Evolutionary conservation across 1,140 invertebrate genomes (phyloP).

Genomic region (Calephelis virginiensis): DNA sequence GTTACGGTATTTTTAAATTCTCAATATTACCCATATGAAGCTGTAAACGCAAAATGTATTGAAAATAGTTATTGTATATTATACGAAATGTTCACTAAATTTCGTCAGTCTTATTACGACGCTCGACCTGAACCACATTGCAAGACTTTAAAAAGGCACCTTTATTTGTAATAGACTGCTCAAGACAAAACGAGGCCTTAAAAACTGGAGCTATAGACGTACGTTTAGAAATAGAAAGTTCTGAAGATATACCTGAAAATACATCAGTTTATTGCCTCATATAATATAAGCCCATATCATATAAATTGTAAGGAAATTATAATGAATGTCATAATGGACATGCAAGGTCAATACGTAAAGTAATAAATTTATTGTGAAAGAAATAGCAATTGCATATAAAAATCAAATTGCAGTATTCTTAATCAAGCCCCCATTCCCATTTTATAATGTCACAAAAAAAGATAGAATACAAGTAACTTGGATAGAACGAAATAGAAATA

Average conservation of each 20-base stretch:
- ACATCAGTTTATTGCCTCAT: constrained; percentile 37
- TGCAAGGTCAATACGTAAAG: constrained; percentile 14
- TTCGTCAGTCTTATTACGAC: constrained; percentile 16
- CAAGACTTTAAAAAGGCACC: constrained; percentile 11
- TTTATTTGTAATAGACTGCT: constrained; percentile 20
- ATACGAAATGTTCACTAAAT: constrained; percentile 8
- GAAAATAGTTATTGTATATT: constrained; percentile 17
- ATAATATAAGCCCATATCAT: constrained; percentile 36
- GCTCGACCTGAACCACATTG: constrained; percentile 1
- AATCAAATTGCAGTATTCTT: not conserved
- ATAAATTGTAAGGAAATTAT: constrained; percentile 33
- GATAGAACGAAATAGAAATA: not conserved
- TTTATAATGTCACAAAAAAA: constrained; percentile 13
- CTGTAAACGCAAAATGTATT: constrained; percentile 12
- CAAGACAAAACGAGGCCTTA: constrained; percentile 27
- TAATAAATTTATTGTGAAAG: constrained; percentile 31
- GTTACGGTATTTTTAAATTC: constrained; percentile 32
- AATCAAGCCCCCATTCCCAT: constrained; percentile 22
- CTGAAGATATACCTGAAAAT: constrained; percentile 30
- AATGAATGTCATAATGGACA: constrained; percentile 27
- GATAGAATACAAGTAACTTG: not conserved
- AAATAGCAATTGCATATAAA: constrained; percentile 25
- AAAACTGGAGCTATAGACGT: constrained; percentile 33
- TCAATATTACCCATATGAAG: constrained; percentile 28
- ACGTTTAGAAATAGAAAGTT: constrained; percentile 30